phyloP scores from a whole-genome alignment of 2,113 vertebrate species.

The Centrocercus urophasianus region DNA sequence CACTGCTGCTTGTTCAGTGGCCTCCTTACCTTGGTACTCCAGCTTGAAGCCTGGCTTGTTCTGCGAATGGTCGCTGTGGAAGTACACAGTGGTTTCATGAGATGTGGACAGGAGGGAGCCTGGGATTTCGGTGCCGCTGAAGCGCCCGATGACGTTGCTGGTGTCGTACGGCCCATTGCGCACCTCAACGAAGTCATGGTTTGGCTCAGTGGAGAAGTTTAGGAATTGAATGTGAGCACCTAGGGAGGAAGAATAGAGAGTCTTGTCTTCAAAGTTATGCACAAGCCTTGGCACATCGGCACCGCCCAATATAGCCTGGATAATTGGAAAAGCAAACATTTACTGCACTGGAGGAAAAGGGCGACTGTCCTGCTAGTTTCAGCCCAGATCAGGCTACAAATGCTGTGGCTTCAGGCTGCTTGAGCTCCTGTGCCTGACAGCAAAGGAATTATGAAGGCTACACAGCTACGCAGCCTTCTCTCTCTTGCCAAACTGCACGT shows the following conservation, averaged over 20 bases:
- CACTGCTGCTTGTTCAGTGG: rapidly evolving
- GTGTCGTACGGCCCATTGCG: conserved; percentile 94
- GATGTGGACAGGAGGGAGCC: conserved; percentile 91
- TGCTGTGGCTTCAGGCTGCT: rapidly evolving
- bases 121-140: conserved; percentile 88
- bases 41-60: conserved; percentile 97
- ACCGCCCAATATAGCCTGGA: rapidly evolving
- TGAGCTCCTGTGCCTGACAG: neutral
- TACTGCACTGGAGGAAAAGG: rapidly evolving
- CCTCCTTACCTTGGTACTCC: conserved; percentile 89
- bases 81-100: conserved; percentile 93
- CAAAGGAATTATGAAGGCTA: neutral
- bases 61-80: conserved; percentile 97
- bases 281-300: neutral
- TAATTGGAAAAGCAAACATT: neutral
- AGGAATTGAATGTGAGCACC: conserved; percentile 96
- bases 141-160: conserved; percentile 91
- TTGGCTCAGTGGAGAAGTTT: conserved; percentile 97
- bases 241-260: conserved; percentile 34
- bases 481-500: rapidly evolving
- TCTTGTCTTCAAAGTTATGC: rapidly evolving
- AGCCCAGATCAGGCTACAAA: neutral
- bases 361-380: neutral
- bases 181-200: conserved; percentile 96
- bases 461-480: rapidly evolving